Evolutionary conservation across 2,797 vertebrate species (phyloP), one percentile per base, ranked within the genome.

Genomic region (Mareca penelope): DNA sequence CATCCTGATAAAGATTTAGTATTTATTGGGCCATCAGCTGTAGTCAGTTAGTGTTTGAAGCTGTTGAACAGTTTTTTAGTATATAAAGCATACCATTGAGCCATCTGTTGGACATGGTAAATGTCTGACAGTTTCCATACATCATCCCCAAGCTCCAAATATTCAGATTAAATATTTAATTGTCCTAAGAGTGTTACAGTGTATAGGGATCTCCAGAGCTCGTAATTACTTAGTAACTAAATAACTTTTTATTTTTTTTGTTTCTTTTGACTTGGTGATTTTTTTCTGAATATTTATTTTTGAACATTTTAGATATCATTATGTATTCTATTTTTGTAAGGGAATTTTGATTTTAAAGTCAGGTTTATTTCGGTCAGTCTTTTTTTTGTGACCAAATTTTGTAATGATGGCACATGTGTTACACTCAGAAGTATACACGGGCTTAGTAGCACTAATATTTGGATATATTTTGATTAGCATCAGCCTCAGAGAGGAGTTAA

Each of bases 1-100:
- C 59, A 60, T 93, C 85, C 96, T 95, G 56, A 80, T 91, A 22
- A 83, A 83, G 55, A 80, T 76, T 71, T 73, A 50, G 46, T 44
- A 13, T 53, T 39, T 89, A 50, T n/a, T 91, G 75, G 73, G 39
- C 52, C 85, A 83, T 85, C 90, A 76, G 76, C 64, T 40, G 29
- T 57, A 59, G 53, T 10, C 57, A 31, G 73, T 39, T 16, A 42
- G 26, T 14, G 77, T 83, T 48, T 48, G 77, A 85, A 40, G 39
- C 31, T 68, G 39, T 84, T 46, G 29, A 35, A 22, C 13, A 44
- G 44, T 52, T 33, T 81, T 44, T 53, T 23, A 23, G 33, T 76
- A 1, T 28, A 26, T 55, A 23, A 42, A 76, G n/a, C 33, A 11
- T 52, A 19, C 33, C 15, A 1, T 3, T 33, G 80, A 85, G 85